These are phyloP conservation scores for Albula goreensis DNA, from an alignment of 2,113 vertebrate species.

Conservation along the genomic window DNA sequence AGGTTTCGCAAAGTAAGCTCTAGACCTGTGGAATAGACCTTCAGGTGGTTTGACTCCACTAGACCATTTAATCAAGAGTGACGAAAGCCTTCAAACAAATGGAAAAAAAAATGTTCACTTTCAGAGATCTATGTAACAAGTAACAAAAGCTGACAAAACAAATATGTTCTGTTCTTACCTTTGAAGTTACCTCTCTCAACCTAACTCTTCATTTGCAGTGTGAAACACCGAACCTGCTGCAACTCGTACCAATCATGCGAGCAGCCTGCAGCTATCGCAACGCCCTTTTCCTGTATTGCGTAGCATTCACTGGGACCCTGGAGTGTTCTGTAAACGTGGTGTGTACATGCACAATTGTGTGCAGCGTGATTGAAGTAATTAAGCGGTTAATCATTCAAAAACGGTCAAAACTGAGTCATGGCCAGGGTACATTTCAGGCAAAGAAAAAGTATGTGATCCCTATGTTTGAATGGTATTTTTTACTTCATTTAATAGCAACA, in stretches of 20 bases:
- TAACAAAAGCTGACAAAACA: neutral
- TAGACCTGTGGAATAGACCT: neutral
- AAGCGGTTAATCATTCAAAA: neutral
- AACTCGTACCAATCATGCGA: slow-evolving; percentile 19
- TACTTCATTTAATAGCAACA: neutral
- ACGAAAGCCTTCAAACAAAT: neutral
- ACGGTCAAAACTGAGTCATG: no score
- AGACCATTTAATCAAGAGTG: neutral
- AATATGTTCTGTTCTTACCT: slow-evolving; percentile 7
- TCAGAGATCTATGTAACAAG: neutral
- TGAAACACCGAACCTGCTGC: neutral
- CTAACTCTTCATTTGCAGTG: neutral
- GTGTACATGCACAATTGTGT: neutral
- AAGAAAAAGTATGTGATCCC: no score
- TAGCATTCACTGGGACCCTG: neutral
- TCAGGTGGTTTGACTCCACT: neutral
- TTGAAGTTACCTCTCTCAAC: neutral
- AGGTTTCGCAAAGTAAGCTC: neutral
- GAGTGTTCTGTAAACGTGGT: neutral
- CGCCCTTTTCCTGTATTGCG: slow-evolving; percentile 14
- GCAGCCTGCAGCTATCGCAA: neutral
- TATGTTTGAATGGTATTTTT: no score
- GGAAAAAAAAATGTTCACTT: neutral
- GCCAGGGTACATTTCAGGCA: no score
- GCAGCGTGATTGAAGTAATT: neutral